A percentile compares a stretch with the other conserved stretches of the same genome.
These are phyloP conservation scores for Danio tinwini DNA, from an alignment of 2,797 vertebrate species.

Conservation along the genomic window DNA sequence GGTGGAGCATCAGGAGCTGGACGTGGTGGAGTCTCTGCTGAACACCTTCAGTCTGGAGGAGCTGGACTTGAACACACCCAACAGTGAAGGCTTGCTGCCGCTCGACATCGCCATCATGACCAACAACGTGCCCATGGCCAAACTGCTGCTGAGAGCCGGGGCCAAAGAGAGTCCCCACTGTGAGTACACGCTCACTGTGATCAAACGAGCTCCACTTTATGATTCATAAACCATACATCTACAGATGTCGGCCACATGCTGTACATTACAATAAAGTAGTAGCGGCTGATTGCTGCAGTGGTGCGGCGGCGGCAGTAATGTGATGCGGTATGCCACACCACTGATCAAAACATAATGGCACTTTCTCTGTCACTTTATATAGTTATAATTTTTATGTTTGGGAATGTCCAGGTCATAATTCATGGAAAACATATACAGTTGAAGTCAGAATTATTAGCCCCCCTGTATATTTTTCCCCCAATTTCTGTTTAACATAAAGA, in stretches of 20 bases:
- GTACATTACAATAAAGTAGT: constrained; percentile 14
- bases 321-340: constrained; percentile 28
- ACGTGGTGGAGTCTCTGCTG: constrained; percentile 86
- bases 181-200: constrained; percentile 73
- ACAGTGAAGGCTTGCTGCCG: constrained; percentile 91
- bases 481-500: no score
- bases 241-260: constrained; percentile 27
- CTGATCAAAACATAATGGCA: constrained; percentile 14
- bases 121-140: constrained; percentile 91
- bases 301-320: background rate
- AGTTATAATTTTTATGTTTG: background rate
- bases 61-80: constrained; percentile 92
- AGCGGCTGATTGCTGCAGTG: constrained; percentile 15
- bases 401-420: background rate
- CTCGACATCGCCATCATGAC: constrained; percentile 94
- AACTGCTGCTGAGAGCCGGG: constrained; percentile 84
- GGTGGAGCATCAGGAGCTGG: constrained; percentile 90
- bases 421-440: no score
- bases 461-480: no score
- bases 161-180: constrained; percentile 94
- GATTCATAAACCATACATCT: constrained; percentile 30
- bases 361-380: background rate
- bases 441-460: no score
- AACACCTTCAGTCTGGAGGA: constrained; percentile 90
- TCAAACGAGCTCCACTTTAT: constrained; percentile 23